Conservation (phyloP, 2,888 invertebrate genomes). For the Noctua pronuba region DNA sequence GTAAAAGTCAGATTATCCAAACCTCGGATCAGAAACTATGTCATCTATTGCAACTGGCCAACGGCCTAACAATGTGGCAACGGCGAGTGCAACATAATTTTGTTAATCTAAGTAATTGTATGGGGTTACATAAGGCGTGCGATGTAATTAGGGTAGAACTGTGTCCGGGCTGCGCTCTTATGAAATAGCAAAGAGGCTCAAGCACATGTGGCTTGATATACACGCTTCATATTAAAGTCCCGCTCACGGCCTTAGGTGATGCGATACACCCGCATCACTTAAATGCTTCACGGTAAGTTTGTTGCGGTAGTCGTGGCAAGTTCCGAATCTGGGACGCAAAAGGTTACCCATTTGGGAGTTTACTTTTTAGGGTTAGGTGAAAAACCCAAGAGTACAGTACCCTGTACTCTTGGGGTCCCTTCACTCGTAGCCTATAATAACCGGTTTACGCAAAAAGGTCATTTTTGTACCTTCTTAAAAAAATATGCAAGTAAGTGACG, state of each 20-base stretch:
- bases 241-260: not conserved
- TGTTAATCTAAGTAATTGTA: conserved; percentile 57
- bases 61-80: conserved; percentile 32
- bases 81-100: conserved; percentile 48
- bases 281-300: not conserved
- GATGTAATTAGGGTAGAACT: conserved; percentile 58
- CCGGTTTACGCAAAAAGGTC: not conserved
- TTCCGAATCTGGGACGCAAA: not conserved
- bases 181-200: conserved; percentile 40
- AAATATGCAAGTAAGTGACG: not conserved
- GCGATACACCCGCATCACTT: not conserved
- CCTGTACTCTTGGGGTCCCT: too few species aligned
- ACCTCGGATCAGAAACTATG: conserved; percentile 24
- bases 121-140: conserved; percentile 48
- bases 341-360: not conserved
- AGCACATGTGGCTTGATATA: conserved; percentile 20
- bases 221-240: not conserved
- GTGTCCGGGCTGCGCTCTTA: conserved; percentile 26
- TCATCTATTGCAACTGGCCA: conserved; percentile 23
- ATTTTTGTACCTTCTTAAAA: not conserved
- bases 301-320: not conserved
- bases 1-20: conserved; percentile 21
- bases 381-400: not conserved
- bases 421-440: not conserved
- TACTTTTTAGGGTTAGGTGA: not conserved